Evolutionary conservation across 2,888 invertebrate species (phyloP).

Genomic region (Pristionchus maxplancki): DNA sequence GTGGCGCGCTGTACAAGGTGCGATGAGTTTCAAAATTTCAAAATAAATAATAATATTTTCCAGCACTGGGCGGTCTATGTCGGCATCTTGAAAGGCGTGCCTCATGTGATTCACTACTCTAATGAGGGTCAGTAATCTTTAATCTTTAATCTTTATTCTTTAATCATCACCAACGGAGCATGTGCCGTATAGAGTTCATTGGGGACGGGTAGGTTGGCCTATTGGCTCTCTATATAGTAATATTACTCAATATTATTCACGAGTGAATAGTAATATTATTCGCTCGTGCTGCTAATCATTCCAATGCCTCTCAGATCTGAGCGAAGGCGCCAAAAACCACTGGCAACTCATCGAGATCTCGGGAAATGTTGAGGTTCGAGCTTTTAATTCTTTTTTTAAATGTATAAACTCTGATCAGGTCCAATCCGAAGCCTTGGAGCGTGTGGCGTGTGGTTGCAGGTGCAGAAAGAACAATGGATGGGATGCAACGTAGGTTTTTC

Average conservation of each 20-base stretch:
- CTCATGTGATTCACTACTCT: not conserved
- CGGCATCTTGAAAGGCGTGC: not conserved
- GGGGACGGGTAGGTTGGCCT: no score
- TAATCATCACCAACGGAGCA: no score
- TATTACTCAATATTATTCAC: no score
- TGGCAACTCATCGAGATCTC: no score
- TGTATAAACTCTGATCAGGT: not conserved
- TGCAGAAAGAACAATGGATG: slow-evolving; percentile 12
- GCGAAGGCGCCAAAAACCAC: no score
- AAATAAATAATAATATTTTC: not conserved
- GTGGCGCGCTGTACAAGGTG: not conserved
- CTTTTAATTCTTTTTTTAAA: not conserved
- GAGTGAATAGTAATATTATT: no score
- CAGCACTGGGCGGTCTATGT: not conserved
- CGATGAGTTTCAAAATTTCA: not conserved
- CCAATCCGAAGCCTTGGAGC: not conserved
- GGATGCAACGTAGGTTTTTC: not conserved
- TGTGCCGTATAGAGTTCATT: no score
- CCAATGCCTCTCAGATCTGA: no score
- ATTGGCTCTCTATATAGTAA: no score
- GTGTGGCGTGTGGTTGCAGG: not conserved
- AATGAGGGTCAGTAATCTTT: not conserved
- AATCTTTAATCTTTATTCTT: no score
- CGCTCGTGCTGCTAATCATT: no score
- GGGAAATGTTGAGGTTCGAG: no score